Evolutionary conservation across 2,888 invertebrate species (phyloP), one percentile per base, ranked within the genome.

Genomic region (Lagria hirta): DNA sequence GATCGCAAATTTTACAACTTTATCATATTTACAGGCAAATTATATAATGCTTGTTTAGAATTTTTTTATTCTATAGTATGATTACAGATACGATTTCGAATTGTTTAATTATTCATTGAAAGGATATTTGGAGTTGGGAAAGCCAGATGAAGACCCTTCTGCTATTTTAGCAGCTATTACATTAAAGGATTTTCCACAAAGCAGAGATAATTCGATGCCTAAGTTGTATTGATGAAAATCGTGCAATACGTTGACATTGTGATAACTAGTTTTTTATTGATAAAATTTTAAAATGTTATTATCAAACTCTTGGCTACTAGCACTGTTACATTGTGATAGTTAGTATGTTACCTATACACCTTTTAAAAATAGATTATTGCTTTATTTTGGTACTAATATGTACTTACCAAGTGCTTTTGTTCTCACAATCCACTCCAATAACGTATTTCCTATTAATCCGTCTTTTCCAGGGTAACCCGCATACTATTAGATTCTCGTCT

Each of bases 61-160:
- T 23, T 28, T 29, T 24, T 7, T 23, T 15, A 17, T 10, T 30
- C 6, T n/a, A n/a, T n/a, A 6, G 17, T 7, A n/a, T 54, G 55
- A 51, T 79, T 77, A 16, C 76, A 89, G 89, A 69, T 82, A 86
- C 64, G 94, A 94, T 71, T 92, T 92, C 70, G 81, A 84, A 66
- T 75, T 94, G 48, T 94, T 94, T 74, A 88, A 86, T 64, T 94
- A 93, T 68, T 83, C 85, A 45, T 76, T 86, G 61, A 78, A 82
- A 55, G 81, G 79, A 52, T 88, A 84, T 67, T 73, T 85, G 60
- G 80, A 83, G 57, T 73, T 82, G 57, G 79, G 76, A 13, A 70
- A 66, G 51, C 66, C 69, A 28, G 71, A 71, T 42, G 61, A 65
- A 27, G 70, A 71, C 52, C 70, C 70, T 13, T 64, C 69, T 5